These are phyloP conservation scores for Barypeithes pellucidus DNA, from an alignment of 2,888 invertebrate species.

Conservation along the genomic window DNA sequence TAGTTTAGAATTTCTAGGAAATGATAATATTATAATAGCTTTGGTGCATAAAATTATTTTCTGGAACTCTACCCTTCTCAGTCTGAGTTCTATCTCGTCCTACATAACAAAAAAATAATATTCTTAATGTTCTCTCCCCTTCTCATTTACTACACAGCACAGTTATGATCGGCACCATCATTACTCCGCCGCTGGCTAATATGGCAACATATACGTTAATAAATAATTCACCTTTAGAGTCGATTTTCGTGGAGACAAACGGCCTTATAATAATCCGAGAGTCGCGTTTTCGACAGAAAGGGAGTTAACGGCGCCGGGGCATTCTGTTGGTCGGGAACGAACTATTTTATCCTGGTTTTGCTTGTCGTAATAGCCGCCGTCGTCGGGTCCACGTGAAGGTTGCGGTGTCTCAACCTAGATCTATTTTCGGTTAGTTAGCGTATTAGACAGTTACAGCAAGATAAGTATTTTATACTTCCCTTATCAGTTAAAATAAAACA, in stretches of 20 bases:
- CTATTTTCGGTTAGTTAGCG: conserved; percentile 39
- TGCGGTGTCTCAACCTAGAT: conserved; percentile 25
- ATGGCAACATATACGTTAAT: neutral
- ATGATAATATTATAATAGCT: too few relatives aligned
- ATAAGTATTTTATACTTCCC: neutral
- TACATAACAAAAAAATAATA: too few relatives aligned
- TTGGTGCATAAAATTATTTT: too few relatives aligned
- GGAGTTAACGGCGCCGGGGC: conserved; percentile 42
- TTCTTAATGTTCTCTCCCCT: neutral
- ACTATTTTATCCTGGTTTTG: conserved; percentile 44
- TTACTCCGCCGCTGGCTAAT: conserved; percentile 4
- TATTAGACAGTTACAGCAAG: conserved; percentile 20
- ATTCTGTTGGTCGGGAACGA: conserved; percentile 48
- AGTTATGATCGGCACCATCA: neutral
- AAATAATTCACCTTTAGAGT: conserved; percentile 11
- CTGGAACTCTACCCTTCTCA: too few relatives aligned
- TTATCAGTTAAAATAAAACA: neutral
- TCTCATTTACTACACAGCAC: conserved; percentile 8
- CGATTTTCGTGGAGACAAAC: conserved; percentile 5
- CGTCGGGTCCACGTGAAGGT: conserved; percentile 27
- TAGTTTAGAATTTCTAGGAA: too few relatives aligned
- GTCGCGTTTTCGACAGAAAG: conserved; percentile 17
- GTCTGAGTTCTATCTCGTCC: too few relatives aligned
- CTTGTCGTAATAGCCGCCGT: conserved; percentile 11
- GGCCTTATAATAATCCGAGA: conserved; percentile 5